These are phyloP conservation scores for Amphibalanus amphitrite DNA, from an alignment of 1,140 invertebrate species.

Conservation along the genomic window DNA sequence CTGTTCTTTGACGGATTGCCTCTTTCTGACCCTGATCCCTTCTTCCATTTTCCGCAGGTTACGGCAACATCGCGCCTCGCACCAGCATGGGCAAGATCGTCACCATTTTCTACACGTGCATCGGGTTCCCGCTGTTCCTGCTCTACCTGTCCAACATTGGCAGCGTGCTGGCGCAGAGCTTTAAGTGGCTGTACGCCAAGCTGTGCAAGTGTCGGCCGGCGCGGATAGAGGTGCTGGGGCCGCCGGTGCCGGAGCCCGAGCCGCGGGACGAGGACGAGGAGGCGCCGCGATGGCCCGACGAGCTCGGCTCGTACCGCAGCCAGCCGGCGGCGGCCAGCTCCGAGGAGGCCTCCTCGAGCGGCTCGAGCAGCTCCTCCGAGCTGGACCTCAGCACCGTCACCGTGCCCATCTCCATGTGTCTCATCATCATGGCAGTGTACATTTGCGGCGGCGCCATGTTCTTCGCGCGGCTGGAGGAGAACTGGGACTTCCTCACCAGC, in stretches of 20 bases:
- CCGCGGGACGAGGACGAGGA: conserved; percentile 18
- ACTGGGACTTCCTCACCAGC: conserved; percentile 78
- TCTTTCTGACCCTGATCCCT: too few species aligned
- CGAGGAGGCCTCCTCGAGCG: conserved; percentile 23
- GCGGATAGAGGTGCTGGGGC: conserved; percentile 12
- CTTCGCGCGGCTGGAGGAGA: conserved; percentile 52
- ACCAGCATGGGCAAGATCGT: conserved; percentile 39
- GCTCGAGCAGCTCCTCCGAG: conserved; percentile 19
- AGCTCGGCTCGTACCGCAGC: conserved; percentile 31
- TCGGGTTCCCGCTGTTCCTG: conserved; percentile 44
- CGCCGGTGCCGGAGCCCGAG: conserved; percentile 22
- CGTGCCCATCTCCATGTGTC: conserved; percentile 71
- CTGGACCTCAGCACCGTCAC: conserved; percentile 20
- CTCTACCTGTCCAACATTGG: conserved; percentile 41
- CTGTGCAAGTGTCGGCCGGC: conserved; percentile 51
- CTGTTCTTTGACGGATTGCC: too few species aligned
- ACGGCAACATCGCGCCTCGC: conserved; percentile 41
- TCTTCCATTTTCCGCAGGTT: too few species aligned
- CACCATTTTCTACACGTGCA: conserved; percentile 42
- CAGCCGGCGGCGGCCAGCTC: conserved; percentile 15
- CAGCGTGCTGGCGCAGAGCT: conserved; percentile 84
- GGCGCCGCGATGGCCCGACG: conserved; percentile 24
- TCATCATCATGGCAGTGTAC: conserved; percentile 74
- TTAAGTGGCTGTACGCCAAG: conserved; percentile 83
- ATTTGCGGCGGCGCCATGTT: conserved; percentile 77